A percentile compares a stretch with the other conserved stretches of the same genome.
Evolutionary conservation across 2,888 invertebrate species (phyloP).

Genomic region (Bellardia pandia): DNA sequence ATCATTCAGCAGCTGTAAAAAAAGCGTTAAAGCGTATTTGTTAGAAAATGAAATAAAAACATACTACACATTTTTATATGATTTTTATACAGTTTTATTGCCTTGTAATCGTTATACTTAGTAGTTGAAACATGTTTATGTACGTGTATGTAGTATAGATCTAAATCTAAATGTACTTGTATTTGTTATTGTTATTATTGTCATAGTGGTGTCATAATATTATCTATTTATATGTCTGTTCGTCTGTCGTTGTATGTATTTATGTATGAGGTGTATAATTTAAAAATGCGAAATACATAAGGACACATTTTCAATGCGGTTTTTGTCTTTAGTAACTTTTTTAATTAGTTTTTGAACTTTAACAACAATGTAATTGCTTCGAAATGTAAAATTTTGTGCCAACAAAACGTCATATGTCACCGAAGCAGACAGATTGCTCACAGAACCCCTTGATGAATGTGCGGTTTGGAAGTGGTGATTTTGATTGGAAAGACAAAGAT

Average conservation of each 20-base stretch:
- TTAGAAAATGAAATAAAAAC: slow-evolving; percentile 50
- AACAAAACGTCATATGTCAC: too few relatives aligned
- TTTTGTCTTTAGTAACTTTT: too few relatives aligned
- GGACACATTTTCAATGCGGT: too few relatives aligned
- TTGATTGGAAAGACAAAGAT: too few relatives aligned
- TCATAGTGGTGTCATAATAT: slow-evolving; percentile 45
- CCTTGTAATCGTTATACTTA: slow-evolving; percentile 71
- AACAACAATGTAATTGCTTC: too few relatives aligned
- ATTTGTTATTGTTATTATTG: slow-evolving; percentile 38
- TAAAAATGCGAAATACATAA: too few relatives aligned
- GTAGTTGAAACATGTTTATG: slow-evolving; percentile 26
- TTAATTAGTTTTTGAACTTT: too few relatives aligned
- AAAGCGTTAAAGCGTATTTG: slow-evolving; percentile 67
- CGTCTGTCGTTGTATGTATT: slow-evolving; percentile 1
- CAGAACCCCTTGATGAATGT: too few relatives aligned
- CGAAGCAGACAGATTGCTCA: too few relatives aligned
- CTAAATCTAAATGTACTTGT: slow-evolving; percentile 34
- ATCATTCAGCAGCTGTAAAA: background rate
- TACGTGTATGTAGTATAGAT: background rate
- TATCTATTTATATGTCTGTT: slow-evolving; percentile 19
- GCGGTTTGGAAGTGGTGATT: too few relatives aligned
- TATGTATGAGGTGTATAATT: background rate
- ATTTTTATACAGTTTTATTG: slow-evolving; percentile 73
- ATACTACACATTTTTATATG: slow-evolving; percentile 65
- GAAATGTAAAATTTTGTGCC: too few relatives aligned